Base-by-base conservation (phyloP, 2,797 vertebrate genomes). In the Neosilurus mollespiculum region DNA sequence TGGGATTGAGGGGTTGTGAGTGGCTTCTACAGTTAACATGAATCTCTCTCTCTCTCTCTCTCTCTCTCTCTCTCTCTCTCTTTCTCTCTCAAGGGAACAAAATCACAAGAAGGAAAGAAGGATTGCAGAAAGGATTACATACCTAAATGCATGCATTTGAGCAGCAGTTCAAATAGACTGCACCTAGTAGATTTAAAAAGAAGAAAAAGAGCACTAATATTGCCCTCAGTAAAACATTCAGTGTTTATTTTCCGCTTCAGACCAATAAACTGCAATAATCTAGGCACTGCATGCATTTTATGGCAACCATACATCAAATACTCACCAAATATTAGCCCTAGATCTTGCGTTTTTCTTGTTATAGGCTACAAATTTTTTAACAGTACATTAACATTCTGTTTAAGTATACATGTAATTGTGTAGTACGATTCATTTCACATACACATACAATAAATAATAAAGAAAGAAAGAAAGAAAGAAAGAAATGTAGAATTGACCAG, bases 141-240 rank as follows among this genome's bases (percentile, higher is more conserved):
- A 90, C 88, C 92, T 91, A 93, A 92, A 91, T 91, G 89, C 88
- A 91, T 90, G 89, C 89, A 91, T 92, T 90, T 92, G 89, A 92
- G 92, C 89, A 88, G 89, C 87, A 87, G 88, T 88, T 91, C 92
- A 93, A 92, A 85, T 86, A 87, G 88, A 90, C 87, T 91, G 90
- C 91, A 89, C 88, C 90, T 88, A 87, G 81, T 84, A 92, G 89
- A 92, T 87, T 43, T 43, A 43, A 43, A 88, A 90, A 90, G 85
- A 90, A 90, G 86, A 90, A 85, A 88, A 89, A 79, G 85, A 86
- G 89, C 85, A 89, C 84, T 86, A 87, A 87, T 89, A 91, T 89
- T 88, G 49, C 88, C 90, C 90, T 91, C 85, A 59, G 85, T 67
- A 67, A 84, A 53, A 69, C 54, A 59, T 77, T 83, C 34, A 56